Evolutionary conservation across 1,140 invertebrate species (phyloP).

Genomic region (Orchestia grillus): DNA sequence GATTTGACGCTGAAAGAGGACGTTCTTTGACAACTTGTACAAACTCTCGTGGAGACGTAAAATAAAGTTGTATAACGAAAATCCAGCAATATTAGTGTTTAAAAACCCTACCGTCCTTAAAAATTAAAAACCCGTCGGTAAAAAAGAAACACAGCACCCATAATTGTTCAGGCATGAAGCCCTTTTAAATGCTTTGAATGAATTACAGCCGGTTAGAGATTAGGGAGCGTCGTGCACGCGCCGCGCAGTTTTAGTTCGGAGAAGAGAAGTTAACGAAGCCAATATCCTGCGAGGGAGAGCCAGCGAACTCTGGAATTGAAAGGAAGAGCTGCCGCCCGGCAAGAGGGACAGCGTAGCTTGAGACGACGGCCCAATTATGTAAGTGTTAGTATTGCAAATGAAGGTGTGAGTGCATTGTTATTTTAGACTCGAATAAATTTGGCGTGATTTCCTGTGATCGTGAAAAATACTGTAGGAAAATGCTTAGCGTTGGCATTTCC

Average conservation of each 20-base stretch:
- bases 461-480: no score
- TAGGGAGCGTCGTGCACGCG: not conserved
- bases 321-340: not conserved
- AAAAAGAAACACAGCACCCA: not conserved
- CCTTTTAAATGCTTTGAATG: not conserved
- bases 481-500: no score
- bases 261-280: not conserved
- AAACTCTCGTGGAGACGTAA: not conserved
- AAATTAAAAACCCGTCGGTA: not conserved
- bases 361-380: not conserved
- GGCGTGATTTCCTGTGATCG: not conserved
- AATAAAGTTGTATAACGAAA: not conserved
- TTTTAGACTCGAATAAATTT: not conserved
- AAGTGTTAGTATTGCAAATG: not conserved
- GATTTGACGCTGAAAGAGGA: not conserved
- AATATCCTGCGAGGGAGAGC: not conserved
- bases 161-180: not conserved
- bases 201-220: not conserved
- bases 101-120: not conserved
- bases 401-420: no score
- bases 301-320: not conserved
- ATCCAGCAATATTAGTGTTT: not conserved
- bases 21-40: not conserved
- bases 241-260: not conserved
- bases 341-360: not conserved